These are phyloP conservation scores for Aulostomus chinensis DNA, from an alignment of 2,797 vertebrate genomes.

Conservation along the genomic window DNA sequence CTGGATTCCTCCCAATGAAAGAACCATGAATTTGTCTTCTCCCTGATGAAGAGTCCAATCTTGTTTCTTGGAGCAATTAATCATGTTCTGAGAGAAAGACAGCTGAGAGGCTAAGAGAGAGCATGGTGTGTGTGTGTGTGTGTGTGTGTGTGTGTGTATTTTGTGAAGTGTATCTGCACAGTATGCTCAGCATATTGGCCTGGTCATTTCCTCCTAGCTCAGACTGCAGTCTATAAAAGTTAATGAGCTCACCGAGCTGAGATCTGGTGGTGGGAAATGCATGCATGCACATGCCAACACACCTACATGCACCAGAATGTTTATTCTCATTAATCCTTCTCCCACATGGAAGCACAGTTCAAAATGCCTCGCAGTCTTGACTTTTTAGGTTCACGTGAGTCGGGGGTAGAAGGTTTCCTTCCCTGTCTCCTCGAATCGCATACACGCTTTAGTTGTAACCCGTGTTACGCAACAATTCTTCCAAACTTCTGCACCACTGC, in stretches of 20 bases:
- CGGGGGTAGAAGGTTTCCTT: slow-evolving; percentile 33
- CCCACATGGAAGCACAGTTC: slow-evolving; percentile 14
- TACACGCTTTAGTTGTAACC: slow-evolving; percentile 46
- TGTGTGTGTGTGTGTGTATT: slow-evolving; percentile 16
- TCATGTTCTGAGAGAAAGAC: slow-evolving; percentile 23
- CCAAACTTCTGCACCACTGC: slow-evolving; percentile 27
- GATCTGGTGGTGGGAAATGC: slow-evolving; percentile 1
- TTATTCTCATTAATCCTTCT: slow-evolving; percentile 7
- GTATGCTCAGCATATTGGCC: slow-evolving; percentile 63
- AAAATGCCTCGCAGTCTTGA: slow-evolving; percentile 3
- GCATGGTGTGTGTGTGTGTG: slow-evolving; percentile 8
- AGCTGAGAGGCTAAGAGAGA: slow-evolving; percentile 1
- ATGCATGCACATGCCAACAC: background rate
- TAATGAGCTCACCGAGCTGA: slow-evolving; percentile 54
- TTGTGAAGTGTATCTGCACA: slow-evolving; percentile 25
- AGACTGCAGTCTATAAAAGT: slow-evolving; percentile 67
- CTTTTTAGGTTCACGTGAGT: slow-evolving; percentile 26
- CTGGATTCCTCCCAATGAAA: slow-evolving; percentile 33
- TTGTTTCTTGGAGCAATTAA: slow-evolving; percentile 36
- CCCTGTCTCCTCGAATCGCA: slow-evolving; percentile 60
- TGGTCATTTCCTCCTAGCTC: slow-evolving; percentile 42
- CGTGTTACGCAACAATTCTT: slow-evolving; percentile 52
- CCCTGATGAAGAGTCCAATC: slow-evolving; percentile 16
- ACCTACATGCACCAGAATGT: background rate
- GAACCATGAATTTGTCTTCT: slow-evolving; percentile 41